Conservation (phyloP, 2,888 invertebrate genomes). For the Cantharis nigra region DNA sequence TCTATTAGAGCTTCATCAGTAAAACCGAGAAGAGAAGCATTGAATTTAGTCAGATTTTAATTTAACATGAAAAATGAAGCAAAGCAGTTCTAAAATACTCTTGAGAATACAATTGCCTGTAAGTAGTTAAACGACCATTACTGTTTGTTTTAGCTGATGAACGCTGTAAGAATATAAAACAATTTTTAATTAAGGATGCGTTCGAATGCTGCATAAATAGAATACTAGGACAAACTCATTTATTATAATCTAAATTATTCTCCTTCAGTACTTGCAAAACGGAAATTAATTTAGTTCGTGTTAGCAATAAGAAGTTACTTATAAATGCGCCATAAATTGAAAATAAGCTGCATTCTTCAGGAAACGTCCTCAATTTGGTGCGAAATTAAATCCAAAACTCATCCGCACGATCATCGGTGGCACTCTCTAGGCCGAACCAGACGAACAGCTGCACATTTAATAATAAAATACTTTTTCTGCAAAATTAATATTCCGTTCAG, state of each 20-base stretch:
- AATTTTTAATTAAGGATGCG: slow-evolving; percentile 16
- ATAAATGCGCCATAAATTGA: neutral
- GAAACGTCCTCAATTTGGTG: neutral
- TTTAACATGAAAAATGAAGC: neutral
- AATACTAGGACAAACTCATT: slow-evolving; percentile 14
- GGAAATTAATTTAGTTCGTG: slow-evolving; percentile 9
- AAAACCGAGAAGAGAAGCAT: neutral
- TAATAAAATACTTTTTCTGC: neutral
- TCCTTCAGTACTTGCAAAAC: neutral
- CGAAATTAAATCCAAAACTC: neutral
- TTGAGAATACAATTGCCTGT: slow-evolving; percentile 2
- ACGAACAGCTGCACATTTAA: neutral
- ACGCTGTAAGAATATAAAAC: slow-evolving; percentile 4
- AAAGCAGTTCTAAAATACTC: neutral
- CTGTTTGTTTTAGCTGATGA: neutral
- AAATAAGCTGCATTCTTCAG: neutral
- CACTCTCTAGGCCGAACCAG: neutral
- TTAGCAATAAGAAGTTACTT: neutral
- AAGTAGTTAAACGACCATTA: neutral
- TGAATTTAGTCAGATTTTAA: neutral
- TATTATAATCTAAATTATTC: neutral
- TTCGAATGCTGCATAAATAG: slow-evolving; percentile 8
- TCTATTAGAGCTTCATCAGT: neutral
- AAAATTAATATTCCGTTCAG: neutral
- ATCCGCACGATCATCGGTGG: neutral